Base-by-base conservation (phyloP, 2,888 invertebrate genomes). In the Cheiracanthium punctorium region DNA sequence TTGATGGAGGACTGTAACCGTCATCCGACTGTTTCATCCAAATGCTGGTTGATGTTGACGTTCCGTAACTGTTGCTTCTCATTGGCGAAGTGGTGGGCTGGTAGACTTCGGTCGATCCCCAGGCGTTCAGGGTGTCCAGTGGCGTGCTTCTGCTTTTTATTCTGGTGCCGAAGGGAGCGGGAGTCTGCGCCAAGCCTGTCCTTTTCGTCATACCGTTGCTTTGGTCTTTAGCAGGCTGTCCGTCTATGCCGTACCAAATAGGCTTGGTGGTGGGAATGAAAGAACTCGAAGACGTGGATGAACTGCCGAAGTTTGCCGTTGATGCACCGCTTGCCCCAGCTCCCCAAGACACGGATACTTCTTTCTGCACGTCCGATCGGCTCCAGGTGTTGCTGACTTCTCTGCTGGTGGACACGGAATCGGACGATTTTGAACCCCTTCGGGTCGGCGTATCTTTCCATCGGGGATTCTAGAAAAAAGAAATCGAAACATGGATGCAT, bases 171-270 rank as follows among this genome's bases (percentile, higher is more conserved):
- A 85, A 86, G 1, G 82, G 65, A 37, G 82, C 58, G 14, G 48
- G 48, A 14, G 75, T 29, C 1, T 74, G 80, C 0, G 70, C 30
- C 0, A 52, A n/a, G 0, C 82, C 82, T 2, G 65, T 77, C n/a
- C 77, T 71, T 33, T 77, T 77, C 24, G 32, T 5, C 65, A 65
- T 65, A 0, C 43, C 48, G 29, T 84, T 70, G 32, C 58, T 69
- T 24, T 85, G 84, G 33, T 85, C 84, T 58, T 70, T 79, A 7
- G 84, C 52, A 0, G 84, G 79, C 8, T 74, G 79, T 20, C 79
- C 84, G n/a, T 85, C 79, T 0, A 85, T 85, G 2, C 84, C 84
- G 29, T 74, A 85, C 84, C 84, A 79, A 10, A 79, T 67, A 0
- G 79, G 79, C 8, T 71, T 70, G 32, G 52, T 24, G 14, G 75